A percentile compares a stretch with the other conserved stretches of the same genome.
phyloP scores from a whole-genome alignment of 2,113 vertebrate genomes.

The Aix galericulata region DNA sequence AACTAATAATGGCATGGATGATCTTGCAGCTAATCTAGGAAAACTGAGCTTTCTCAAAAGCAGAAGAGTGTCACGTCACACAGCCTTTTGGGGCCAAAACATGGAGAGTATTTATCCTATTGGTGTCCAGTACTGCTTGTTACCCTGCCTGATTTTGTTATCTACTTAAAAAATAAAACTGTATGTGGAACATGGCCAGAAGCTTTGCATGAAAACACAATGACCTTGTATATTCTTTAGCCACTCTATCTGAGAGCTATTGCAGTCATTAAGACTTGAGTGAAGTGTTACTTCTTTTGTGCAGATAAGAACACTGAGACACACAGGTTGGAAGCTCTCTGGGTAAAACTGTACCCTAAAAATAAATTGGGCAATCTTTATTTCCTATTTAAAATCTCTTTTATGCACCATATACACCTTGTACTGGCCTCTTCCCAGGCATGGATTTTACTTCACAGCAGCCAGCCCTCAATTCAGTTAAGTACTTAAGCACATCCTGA shows the following conservation, averaged over 20 bases:
- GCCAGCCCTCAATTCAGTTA: neutral
- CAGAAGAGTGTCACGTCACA: neutral
- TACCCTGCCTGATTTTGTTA: neutral
- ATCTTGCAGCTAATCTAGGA: neutral
- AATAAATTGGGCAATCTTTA: neutral
- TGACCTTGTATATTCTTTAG: neutral
- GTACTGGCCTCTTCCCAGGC: constrained; percentile 14
- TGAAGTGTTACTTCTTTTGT: neutral
- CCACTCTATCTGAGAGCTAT: neutral
- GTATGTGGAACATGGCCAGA: neutral
- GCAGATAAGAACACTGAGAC: neutral
- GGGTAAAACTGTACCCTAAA: neutral
- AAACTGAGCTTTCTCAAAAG: neutral
- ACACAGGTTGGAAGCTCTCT: neutral
- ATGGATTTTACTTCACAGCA: neutral
- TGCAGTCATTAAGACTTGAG: neutral
- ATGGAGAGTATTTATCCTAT: neutral
- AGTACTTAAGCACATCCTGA: constrained; percentile 50
- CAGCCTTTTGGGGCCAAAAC: neutral
- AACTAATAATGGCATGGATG: neutral
- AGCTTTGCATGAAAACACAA: neutral
- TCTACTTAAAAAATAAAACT: neutral
- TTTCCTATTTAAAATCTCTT: neutral
- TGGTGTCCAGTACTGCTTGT: neutral
- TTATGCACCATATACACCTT: neutral